A percentile compares a stretch with the other conserved stretches of the same genome.
Conservation (phyloP, 2,888 invertebrate genomes). For the Yponomeuta sedellus region DNA sequence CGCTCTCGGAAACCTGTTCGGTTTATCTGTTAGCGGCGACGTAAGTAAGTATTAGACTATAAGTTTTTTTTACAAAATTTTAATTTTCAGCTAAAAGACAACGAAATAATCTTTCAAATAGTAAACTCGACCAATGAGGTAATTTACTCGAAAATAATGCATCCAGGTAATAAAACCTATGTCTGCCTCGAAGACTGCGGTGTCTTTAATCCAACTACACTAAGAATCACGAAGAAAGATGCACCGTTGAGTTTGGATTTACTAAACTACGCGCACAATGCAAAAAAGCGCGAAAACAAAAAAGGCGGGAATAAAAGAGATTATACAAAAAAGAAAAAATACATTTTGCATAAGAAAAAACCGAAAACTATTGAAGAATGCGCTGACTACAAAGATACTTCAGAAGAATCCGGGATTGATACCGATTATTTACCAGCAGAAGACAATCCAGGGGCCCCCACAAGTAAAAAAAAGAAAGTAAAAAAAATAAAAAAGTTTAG, state of each 20-base stretch:
- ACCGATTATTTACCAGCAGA: neutral
- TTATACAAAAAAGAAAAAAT: neutral
- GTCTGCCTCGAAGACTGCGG: conserved; percentile 46
- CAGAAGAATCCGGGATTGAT: neutral
- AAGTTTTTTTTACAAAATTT: too few relatives aligned
- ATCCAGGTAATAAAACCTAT: conserved; percentile 35
- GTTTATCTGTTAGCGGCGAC: too few relatives aligned
- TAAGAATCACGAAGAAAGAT: conserved; percentile 29
- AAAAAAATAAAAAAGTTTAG: too few relatives aligned
- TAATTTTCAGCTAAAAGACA: conserved; percentile 39
- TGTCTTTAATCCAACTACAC: conserved; percentile 29
- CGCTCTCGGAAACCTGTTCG: too few relatives aligned
- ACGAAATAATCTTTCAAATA: conserved; percentile 41
- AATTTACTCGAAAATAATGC: conserved; percentile 55
- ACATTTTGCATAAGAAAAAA: neutral
- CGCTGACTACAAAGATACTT: too few relatives aligned
- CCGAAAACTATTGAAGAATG: neutral
- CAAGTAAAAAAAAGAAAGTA: too few relatives aligned
- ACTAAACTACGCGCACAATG: conserved; percentile 27
- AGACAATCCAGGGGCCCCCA: too few relatives aligned
- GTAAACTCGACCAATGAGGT: conserved; percentile 42
- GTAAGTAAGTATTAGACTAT: too few relatives aligned
- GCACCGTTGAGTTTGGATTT: conserved; percentile 30
- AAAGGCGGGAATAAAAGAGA: neutral
- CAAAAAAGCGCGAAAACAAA: conserved; percentile 25